phyloP scores from a whole-genome alignment of 2,113 vertebrate species.

The Neolamprologus ventralis region DNA sequence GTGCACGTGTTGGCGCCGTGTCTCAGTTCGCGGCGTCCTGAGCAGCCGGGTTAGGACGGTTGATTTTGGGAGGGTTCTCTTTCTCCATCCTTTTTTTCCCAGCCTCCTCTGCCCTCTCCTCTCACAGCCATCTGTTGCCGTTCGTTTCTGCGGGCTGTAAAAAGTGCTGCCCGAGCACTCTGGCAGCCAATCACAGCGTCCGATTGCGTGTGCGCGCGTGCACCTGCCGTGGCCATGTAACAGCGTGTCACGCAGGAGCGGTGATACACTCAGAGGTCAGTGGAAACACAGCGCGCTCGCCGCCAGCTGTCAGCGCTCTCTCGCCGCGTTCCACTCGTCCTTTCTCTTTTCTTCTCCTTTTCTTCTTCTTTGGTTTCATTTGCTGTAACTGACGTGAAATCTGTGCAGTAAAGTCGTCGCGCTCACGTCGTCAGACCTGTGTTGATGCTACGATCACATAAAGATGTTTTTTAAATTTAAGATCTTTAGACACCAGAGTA shows the following conservation, averaged over 20 bases:
- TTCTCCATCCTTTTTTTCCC: not conserved
- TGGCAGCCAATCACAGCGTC: conserved; percentile 12
- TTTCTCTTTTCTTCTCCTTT: not conserved
- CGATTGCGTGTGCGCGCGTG: not conserved
- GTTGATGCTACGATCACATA: accelerated
- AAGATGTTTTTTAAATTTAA: too few species aligned
- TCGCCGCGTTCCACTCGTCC: not conserved
- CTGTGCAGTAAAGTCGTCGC: not conserved
- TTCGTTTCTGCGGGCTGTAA: conserved; percentile 42
- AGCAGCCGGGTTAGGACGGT: not conserved
- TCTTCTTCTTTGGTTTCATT: not conserved
- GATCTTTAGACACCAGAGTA: too few species aligned
- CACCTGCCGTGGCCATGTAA: conserved; percentile 35
- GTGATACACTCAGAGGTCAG: conserved; percentile 26
- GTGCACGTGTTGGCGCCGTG: not conserved
- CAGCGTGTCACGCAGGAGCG: conserved; percentile 29
- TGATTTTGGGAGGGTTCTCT: not conserved
- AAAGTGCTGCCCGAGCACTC: conserved; percentile 38
- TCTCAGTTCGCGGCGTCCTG: not conserved
- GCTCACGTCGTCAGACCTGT: not conserved
- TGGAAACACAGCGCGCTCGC: not conserved
- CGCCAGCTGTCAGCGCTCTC: conserved; percentile 42
- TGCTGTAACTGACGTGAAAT: not conserved
- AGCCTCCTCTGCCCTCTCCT: not conserved
- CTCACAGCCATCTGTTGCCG: conserved; percentile 46